These are phyloP conservation scores for Prunella fulvescens DNA, from an alignment of 2,113 vertebrate species.

Conservation along the genomic window DNA sequence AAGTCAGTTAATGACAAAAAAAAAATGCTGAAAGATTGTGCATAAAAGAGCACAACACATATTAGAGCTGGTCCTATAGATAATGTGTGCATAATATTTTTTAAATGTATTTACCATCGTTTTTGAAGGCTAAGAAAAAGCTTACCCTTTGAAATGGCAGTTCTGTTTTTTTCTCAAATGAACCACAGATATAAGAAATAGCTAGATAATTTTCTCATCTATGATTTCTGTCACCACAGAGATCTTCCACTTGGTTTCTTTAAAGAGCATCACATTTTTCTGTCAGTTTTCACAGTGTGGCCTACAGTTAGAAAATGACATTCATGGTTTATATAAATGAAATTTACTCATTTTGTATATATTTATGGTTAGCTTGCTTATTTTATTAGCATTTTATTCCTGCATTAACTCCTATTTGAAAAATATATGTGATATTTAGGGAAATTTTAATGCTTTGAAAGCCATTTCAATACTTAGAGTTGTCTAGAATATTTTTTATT, in stretches of 20 bases:
- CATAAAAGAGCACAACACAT: background rate
- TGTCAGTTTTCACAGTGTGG: background rate
- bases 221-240: background rate
- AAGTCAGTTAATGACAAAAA: background rate
- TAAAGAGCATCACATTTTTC: background rate
- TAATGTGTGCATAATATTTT: background rate
- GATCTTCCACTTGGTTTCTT: background rate
- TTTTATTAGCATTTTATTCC: constrained; percentile 65
- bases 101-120: constrained; percentile 19
- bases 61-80: background rate
- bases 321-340: constrained; percentile 28
- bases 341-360: constrained; percentile 13
- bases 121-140: background rate
- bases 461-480: constrained; percentile 17
- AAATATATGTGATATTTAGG: constrained; percentile 49
- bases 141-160: background rate
- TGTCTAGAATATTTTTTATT: constrained; percentile 11
- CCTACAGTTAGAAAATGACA: background rate
- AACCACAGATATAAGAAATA: background rate
- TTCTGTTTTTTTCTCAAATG: background rate
- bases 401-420: constrained; percentile 47
- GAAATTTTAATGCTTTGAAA: constrained; percentile 34
- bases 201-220: background rate
- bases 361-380: constrained; percentile 34
- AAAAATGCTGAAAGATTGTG: background rate